A percentile compares a stretch with the other conserved stretches of the same genome.
Evolutionary conservation across 2,888 invertebrate genomes (phyloP).

Genomic region (Microdon myrmicae): DNA sequence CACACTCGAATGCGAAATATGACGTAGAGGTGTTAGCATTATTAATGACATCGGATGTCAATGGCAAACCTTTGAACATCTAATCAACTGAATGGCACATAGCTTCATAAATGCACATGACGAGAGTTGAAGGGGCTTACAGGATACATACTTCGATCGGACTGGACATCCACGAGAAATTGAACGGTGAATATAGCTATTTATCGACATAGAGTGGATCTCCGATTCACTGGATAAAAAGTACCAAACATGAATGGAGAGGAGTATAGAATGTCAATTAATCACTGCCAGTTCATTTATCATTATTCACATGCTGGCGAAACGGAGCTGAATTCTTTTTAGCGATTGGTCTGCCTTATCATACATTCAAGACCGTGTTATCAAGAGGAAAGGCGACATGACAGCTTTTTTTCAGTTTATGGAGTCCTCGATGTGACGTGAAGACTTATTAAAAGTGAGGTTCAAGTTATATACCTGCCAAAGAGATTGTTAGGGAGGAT

Average conservation of each 20-base stretch:
- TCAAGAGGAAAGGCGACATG: too few species aligned
- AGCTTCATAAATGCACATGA: constrained; percentile 8
- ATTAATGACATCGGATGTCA: constrained; percentile 46
- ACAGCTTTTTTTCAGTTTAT: too few species aligned
- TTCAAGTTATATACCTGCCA: too few species aligned
- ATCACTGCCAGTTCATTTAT: constrained; percentile 45
- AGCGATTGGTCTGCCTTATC: too few species aligned
- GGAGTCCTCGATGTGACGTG: too few species aligned
- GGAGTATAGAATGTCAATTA: constrained; percentile 40
- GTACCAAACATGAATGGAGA: constrained; percentile 5
- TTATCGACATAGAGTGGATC: constrained; percentile 17
- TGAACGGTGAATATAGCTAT: constrained; percentile 28
- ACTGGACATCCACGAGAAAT: too few species aligned
- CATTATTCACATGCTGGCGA: too few species aligned
- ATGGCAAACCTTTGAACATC: constrained; percentile 43
- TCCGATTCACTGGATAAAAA: constrained; percentile 21
- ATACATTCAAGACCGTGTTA: too few species aligned
- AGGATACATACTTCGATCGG: not conserved
- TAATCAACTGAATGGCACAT: constrained; percentile 43
- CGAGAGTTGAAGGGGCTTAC: not conserved
- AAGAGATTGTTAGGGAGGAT: too few species aligned
- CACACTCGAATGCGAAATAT: constrained; percentile 24
- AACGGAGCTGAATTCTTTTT: too few species aligned
- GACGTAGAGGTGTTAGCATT: constrained; percentile 29
- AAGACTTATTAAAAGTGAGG: too few species aligned